These are phyloP conservation scores for Epinephelus awoara DNA, from an alignment of 2,797 vertebrate genomes.

Conservation along the genomic window DNA sequence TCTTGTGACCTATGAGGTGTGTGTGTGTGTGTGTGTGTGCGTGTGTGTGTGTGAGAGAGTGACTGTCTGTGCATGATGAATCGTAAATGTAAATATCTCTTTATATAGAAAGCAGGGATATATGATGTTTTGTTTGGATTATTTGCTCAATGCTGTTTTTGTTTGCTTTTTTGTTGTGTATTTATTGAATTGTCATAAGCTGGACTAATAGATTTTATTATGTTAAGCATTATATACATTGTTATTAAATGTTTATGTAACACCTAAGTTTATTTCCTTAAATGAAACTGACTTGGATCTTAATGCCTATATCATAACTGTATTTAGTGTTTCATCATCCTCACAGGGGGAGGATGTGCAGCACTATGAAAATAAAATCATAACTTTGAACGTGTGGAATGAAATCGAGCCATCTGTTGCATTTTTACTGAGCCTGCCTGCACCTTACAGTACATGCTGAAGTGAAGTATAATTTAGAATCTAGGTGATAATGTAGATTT, in stretches of 20 bases:
- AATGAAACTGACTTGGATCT: conserved; percentile 5
- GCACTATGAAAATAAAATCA: conserved; percentile 42
- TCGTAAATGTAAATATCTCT: conserved; percentile 66
- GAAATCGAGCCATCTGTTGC: conserved; percentile 12
- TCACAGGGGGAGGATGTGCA: conserved; percentile 19
- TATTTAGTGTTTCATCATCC: conserved; percentile 20
- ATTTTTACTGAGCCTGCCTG: neutral
- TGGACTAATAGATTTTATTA: conserved; percentile 17
- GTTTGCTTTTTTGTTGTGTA: conserved; percentile 32
- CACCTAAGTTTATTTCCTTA: conserved; percentile 13
- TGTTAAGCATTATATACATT: neutral
- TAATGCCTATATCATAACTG: neutral
- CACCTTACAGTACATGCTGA: neutral
- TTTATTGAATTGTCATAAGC: conserved; percentile 62
- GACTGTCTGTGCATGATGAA: neutral
- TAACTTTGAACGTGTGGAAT: conserved; percentile 20
- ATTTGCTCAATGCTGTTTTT: conserved; percentile 34
- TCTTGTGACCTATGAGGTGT: conserved; percentile 77
- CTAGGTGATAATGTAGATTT: neutral
- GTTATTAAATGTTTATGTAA: conserved; percentile 12
- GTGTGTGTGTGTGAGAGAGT: conserved; percentile 10
- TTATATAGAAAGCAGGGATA: conserved; percentile 26
- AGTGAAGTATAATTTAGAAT: too few relatives aligned
- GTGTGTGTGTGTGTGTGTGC: conserved; percentile 25
- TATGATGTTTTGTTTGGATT: conserved; percentile 12